phyloP scores from a whole-genome alignment of 35 echinoderm and acorn worm species.

The Anneissia japonica region DNA sequence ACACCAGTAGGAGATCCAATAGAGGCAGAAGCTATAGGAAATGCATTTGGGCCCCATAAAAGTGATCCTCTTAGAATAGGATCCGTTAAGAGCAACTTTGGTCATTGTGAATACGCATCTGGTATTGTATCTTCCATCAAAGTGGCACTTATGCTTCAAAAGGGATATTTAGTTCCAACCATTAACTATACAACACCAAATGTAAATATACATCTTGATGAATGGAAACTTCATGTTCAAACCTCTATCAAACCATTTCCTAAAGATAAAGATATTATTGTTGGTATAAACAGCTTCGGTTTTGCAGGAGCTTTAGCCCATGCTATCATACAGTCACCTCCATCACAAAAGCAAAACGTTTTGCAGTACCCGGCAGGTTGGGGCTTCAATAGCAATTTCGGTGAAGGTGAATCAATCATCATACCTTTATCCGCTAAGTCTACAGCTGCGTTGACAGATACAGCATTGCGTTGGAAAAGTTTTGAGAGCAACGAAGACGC shows the following conservation, averaged over 20 bases:
- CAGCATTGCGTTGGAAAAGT: conserved; percentile 51
- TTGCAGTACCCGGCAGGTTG: too few relatives aligned
- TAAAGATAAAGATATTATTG: conserved; percentile 57
- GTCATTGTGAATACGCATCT: conserved; percentile 70
- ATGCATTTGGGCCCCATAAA: conserved; percentile 28
- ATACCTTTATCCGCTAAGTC: conserved; percentile 79
- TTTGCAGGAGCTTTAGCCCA: conserved; percentile 88
- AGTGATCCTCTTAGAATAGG: conserved; percentile 61
- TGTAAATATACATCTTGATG: conserved; percentile 56
- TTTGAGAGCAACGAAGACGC: conserved; percentile 63
- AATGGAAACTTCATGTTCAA: conserved; percentile 47
- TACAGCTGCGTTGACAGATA: conserved; percentile 46
- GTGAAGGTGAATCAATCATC: conserved; percentile 44
- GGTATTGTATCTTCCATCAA: conserved; percentile 75
- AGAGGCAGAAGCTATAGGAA: conserved; percentile 75
- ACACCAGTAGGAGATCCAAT: conserved; percentile 91
- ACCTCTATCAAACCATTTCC: conserved; percentile 31
- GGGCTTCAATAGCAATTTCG: conserved; percentile 41
- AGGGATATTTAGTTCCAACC: conserved; percentile 49
- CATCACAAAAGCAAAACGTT: not conserved
- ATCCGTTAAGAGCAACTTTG: conserved; percentile 90
- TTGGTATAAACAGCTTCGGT: conserved; percentile 79
- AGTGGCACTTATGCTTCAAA: conserved; percentile 80
- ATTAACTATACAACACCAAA: conserved; percentile 74
- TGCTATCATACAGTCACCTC: conserved; percentile 63